A percentile compares a stretch with the other conserved stretches of the same genome.
phyloP scores from a whole-genome alignment of 2,888 invertebrate genomes.

The Drosophila colorata region DNA sequence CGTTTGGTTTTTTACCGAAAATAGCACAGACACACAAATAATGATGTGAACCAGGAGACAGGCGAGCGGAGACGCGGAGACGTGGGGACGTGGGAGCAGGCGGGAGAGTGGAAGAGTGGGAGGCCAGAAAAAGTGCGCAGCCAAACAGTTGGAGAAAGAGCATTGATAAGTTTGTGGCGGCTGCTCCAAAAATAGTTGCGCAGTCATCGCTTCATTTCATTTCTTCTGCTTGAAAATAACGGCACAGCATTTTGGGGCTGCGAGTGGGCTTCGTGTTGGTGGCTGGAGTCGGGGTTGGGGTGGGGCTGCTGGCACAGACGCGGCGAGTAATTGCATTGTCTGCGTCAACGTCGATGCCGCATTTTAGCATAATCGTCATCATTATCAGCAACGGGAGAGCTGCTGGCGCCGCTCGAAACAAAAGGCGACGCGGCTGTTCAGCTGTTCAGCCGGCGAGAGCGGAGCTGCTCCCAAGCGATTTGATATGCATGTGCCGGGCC shows the following conservation, averaged over 20 bases:
- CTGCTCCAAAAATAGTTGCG: slow-evolving; percentile 70
- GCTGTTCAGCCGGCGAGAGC: background rate
- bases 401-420: slow-evolving; percentile 45
- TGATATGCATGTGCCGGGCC: slow-evolving; percentile 15
- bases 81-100: background rate
- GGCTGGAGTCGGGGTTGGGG: background rate
- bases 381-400: slow-evolving; percentile 17
- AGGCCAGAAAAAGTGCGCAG: slow-evolving; percentile 12
- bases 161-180: slow-evolving; percentile 59
- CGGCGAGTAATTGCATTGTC: slow-evolving; percentile 19
- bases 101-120: background rate
- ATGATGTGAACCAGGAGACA: slow-evolving; percentile 44
- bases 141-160: slow-evolving; percentile 39
- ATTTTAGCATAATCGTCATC: slow-evolving; percentile 62
- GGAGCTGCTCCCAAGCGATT: slow-evolving; percentile 32
- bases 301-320: slow-evolving; percentile 1
- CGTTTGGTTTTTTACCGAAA: slow-evolving; percentile 62
- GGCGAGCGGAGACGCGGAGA: slow-evolving; percentile 19
- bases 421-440: slow-evolving; percentile 37
- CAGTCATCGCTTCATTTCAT: slow-evolving; percentile 56
- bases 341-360: slow-evolving; percentile 59
- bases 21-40: slow-evolving; percentile 72
- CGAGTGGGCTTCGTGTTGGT: slow-evolving; percentile 1
- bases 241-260: slow-evolving; percentile 10
- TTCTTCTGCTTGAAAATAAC: slow-evolving; percentile 41